Conservation (phyloP, 2,113 vertebrate genomes). For the Pteropus alecto region DNA sequence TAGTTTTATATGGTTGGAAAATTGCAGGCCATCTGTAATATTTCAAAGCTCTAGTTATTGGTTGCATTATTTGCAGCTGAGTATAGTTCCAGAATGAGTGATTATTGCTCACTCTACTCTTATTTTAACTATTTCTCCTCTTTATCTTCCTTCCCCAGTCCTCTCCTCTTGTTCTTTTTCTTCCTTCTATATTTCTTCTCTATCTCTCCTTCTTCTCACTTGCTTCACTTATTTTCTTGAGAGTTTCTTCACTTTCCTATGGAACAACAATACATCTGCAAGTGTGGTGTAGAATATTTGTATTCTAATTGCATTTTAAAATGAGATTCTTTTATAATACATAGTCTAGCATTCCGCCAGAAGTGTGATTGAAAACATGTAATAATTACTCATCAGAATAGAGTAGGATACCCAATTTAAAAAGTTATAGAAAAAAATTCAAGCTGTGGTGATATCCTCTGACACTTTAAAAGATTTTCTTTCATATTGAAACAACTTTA, state of each 20-base stretch:
- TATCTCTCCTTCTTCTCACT: not conserved
- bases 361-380: not conserved
- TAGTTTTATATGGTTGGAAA: not conserved
- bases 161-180: not conserved
- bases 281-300: not conserved
- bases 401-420: not conserved
- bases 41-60: not conserved
- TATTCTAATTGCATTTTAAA: not conserved
- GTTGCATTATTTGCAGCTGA: not conserved
- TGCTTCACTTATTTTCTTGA: not conserved
- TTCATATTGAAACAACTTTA: not conserved
- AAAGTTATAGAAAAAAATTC: not conserved
- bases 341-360: not conserved
- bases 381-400: not conserved
- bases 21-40: not conserved
- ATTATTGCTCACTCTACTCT: not conserved
- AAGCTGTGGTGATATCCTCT: not conserved
- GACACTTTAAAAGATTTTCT: not conserved
- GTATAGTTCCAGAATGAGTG: not conserved
- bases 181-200: not conserved
- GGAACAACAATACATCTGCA: not conserved
- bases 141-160: not conserved
- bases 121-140: not conserved
- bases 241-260: not conserved
- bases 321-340: not conserved